Evolutionary conservation across 2,888 invertebrate species (phyloP).

Genomic region (Mesoligia furuncula): DNA sequence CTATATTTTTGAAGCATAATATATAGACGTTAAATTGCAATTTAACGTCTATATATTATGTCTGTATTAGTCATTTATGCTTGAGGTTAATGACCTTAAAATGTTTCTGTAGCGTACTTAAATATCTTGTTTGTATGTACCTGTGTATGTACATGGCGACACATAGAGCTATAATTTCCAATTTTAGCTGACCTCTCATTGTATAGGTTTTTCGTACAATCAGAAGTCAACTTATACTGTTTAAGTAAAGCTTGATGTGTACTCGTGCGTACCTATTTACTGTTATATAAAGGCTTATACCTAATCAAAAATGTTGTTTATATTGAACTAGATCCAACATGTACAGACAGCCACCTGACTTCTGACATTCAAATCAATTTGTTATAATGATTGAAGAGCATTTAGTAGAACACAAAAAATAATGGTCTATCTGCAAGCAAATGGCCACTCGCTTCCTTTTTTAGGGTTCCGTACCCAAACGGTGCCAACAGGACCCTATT

Average conservation of each 20-base stretch:
- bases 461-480: too few species aligned
- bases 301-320: neutral
- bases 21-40: neutral
- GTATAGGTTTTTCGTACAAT: too few species aligned
- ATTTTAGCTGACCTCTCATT: too few species aligned
- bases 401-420: neutral
- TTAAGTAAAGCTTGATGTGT: too few species aligned
- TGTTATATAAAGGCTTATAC: conserved; percentile 1
- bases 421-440: too few species aligned
- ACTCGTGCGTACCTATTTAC: neutral
- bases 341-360: neutral
- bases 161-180: too few species aligned
- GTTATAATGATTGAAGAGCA: neutral
- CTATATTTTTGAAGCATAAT: neutral
- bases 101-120: neutral
- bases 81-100: conserved; percentile 11
- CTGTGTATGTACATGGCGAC: too few species aligned
- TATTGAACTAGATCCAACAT: neutral
- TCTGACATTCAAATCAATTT: neutral
- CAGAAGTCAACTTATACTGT: too few species aligned
- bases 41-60: too few species aligned
- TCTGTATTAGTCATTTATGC: neutral
- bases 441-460: neutral
- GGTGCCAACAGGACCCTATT: too few species aligned
- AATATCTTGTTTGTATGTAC: neutral